Evolutionary conservation across 2,797 vertebrate genomes (phyloP).

Genomic region (Pseudotriccus pelzelni): DNA sequence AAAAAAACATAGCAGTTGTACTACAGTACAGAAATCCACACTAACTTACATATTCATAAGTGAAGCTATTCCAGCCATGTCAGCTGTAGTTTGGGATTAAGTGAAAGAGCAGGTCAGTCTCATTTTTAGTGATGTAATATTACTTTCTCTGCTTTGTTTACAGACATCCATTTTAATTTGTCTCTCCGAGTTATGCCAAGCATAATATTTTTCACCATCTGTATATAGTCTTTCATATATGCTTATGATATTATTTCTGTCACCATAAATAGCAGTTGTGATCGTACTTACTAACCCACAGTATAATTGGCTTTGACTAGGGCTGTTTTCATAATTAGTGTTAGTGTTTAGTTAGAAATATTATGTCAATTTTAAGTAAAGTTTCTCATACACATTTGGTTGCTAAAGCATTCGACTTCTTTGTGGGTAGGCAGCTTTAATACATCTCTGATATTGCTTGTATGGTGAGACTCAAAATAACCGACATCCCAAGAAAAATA

Average conservation of each 20-base stretch:
- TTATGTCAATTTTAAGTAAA: constrained; percentile 46
- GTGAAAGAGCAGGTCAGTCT: background rate
- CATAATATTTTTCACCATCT: constrained; percentile 13
- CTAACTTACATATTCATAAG: background rate
- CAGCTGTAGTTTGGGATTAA: background rate
- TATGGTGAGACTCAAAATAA: background rate
- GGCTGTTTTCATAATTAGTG: constrained; percentile 59
- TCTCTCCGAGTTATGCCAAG: background rate
- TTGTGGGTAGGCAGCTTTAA: background rate
- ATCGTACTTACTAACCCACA: background rate
- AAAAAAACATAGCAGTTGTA: background rate
- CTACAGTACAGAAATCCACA: background rate
- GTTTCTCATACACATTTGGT: constrained; percentile 35
- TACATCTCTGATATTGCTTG: background rate
- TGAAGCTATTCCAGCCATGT: background rate
- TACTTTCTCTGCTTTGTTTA: background rate
- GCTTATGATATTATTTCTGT: constrained; percentile 17
- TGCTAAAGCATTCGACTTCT: background rate
- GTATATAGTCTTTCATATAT: background rate
- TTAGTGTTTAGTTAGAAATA: constrained; percentile 14
- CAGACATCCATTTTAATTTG: background rate
- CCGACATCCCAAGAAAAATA: background rate
- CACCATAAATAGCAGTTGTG: constrained; percentile 1
- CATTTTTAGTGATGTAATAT: background rate
- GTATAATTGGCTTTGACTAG: constrained; percentile 38